A percentile compares a stretch with the other conserved stretches of the same genome.
phyloP scores from a whole-genome alignment of 2,888 invertebrate species.

The Drosophila merina region DNA sequence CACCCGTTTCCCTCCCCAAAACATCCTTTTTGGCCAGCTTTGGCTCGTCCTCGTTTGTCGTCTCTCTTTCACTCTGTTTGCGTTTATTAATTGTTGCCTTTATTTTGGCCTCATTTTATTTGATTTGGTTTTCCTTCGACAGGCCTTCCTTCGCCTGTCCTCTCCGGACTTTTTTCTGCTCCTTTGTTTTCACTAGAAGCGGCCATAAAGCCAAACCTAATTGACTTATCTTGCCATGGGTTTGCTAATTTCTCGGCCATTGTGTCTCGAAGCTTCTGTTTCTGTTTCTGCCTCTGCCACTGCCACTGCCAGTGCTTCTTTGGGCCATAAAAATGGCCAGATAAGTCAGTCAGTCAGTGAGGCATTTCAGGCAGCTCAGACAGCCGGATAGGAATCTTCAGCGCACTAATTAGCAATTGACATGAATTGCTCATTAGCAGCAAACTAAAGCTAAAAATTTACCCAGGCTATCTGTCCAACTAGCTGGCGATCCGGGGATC shows the following conservation, averaged over 20 bases:
- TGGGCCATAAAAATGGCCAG: constrained; percentile 73
- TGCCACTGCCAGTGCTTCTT: constrained; percentile 35
- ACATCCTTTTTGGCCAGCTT: constrained; percentile 45
- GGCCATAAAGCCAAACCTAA: constrained; percentile 81
- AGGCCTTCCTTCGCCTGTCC: constrained; percentile 9
- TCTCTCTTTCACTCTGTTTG: constrained; percentile 63
- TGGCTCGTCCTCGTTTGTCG: constrained; percentile 49
- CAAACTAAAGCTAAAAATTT: constrained; percentile 71
- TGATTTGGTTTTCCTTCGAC: constrained; percentile 69
- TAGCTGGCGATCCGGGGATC: constrained; percentile 17
- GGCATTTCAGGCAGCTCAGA: constrained; percentile 39
- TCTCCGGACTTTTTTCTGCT: constrained; percentile 50
- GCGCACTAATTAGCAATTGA: constrained; percentile 81
- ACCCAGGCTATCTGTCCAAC: constrained; percentile 32
- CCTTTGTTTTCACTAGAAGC: constrained; percentile 61
- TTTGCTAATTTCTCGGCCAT: constrained; percentile 77
- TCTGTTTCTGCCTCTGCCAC: constrained; percentile 8
- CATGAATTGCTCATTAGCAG: constrained; percentile 81
- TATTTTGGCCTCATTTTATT: constrained; percentile 79
- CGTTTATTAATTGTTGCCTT: constrained; percentile 79
- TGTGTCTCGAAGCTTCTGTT: constrained; percentile 50
- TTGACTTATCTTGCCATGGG: constrained; percentile 78
- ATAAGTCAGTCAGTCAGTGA: constrained; percentile 60
- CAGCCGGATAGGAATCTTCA: constrained; percentile 61
- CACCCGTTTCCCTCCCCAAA: not conserved